Evolutionary conservation across 2,888 invertebrate species (phyloP), one percentile per base, ranked within the genome.

Genomic region (Mantis religiosa): DNA sequence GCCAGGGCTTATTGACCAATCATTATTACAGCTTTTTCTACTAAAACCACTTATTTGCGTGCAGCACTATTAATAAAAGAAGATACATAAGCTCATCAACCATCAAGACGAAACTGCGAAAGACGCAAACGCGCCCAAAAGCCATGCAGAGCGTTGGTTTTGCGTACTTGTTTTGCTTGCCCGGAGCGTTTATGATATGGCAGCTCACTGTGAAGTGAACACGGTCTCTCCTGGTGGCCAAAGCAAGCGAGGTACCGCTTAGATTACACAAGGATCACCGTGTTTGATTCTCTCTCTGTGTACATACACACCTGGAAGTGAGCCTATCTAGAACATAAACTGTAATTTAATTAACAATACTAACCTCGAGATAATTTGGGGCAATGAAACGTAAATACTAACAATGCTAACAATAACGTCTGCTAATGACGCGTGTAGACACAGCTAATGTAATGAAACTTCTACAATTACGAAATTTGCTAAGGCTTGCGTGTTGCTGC

Each of bases 301-400:
- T 71, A 83, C 83, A 83, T 15, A 83, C 14, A 28, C 83, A 28
- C 83, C 27, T 83, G 27, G 14, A 83, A 83, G 83, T 83, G 28
- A 83, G 28, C 28, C 83, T 83, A 83, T 83, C 28, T 28, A 83
- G 83, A n/a, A 71, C 54, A 71, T 71, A 71, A 71, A 47, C 47
- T 47, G 25, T 85, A 47, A 85, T 85, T 47, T 85, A 85, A 85
- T 85, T 85, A 85, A 47, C 27, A 85, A 47, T 85, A 27, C 85
- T 85, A 85, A 85, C 85, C 47, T 85, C 27, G 47, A 47, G 85
- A 85, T 47, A 85, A 85, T 85, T 28, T 85, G 85, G 47, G 85
- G 27, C 85, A 85, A 85, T 85, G 85, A 85, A 85, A 85, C 85
- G 47, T 47, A 85, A 85, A 85, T 85, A 85, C 85, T 47, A 34